Evolutionary conservation across 2,797 vertebrate genomes (phyloP), one percentile per base, ranked within the genome.

Genomic region (Galago senegalensis): DNA sequence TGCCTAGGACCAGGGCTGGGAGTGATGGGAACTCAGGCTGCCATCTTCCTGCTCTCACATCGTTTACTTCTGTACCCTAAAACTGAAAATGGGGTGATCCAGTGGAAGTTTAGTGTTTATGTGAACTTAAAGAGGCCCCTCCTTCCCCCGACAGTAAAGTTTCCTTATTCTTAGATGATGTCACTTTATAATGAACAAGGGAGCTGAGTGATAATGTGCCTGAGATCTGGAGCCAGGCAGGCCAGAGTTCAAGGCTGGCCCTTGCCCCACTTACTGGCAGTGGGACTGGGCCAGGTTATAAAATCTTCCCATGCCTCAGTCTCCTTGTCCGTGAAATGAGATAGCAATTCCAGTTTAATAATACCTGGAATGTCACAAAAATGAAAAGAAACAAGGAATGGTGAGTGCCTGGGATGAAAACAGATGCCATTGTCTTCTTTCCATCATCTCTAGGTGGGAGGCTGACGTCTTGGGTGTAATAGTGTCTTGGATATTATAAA

Each of bases 81-180:
- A 17, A 58, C 27, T 91, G 79, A 60, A 61, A 61, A 10, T 10
- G 29, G 46, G 21, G 63, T 25, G 23, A 40, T 1, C 13, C 0
- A 10, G 84, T n/a, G 34, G 73, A 72, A 27, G 53, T 75, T 58
- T 7, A 23, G 63, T 6, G 4, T 90, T 60, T 40, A 1, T 31
- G 34, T 67, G 76, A 11, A 17, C 67, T 49, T 3, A 0, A 6
- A 31, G 65, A 65, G 31, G 40, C 40, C 61, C 49, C 25, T 63
- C 17, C 27, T 7, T 40, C 25, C 58, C 17, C 21, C 5, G 1
- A 0, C 4, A 4, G 8, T 23, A 17, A 27, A 76, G 20, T 25
- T 21, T 29, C 18, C 34, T n/a, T 70, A 4, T 60, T 40, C 67
- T 70, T 58, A 14, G 27, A 20, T 58, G 93, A 58, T 9, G 70